These are phyloP conservation scores for Potamilus streckersoni DNA, from an alignment of 1,140 invertebrate genomes.

Conservation along the genomic window DNA sequence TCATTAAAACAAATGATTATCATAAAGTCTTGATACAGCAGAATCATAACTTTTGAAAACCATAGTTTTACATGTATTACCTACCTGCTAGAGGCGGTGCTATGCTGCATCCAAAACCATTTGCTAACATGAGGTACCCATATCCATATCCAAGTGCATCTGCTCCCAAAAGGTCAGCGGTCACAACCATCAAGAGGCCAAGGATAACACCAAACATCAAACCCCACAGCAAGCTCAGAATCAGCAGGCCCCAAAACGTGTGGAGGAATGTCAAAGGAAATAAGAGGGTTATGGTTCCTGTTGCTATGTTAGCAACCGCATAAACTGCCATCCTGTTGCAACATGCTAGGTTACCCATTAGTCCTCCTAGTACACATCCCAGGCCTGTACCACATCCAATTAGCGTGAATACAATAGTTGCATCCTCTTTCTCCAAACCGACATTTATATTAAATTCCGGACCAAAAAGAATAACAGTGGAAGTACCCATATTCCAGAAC, in stretches of 20 bases:
- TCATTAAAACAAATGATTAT: too few relatives aligned
- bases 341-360: constrained; percentile 45
- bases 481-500: constrained; percentile 54
- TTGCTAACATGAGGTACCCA: constrained; percentile 59
- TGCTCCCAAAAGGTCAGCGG: constrained; percentile 51
- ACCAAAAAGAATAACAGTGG: constrained; percentile 41
- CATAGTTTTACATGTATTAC: constrained; percentile 3
- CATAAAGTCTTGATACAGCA: too few relatives aligned
- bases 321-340: constrained; percentile 44
- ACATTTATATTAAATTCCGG: constrained; percentile 45
- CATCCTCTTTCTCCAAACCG: constrained; percentile 37
- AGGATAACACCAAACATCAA: constrained; percentile 54
- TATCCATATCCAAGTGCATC: constrained; percentile 49
- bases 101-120: constrained; percentile 55
- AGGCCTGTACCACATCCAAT: constrained; percentile 45
- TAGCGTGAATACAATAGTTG: constrained; percentile 38
- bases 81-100: constrained; percentile 59
- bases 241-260: constrained; percentile 17
- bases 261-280: constrained; percentile 32
- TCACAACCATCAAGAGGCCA: constrained; percentile 52
- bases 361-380: constrained; percentile 49
- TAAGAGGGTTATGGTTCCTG: constrained; percentile 36
- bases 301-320: constrained; percentile 39
- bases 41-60: too few relatives aligned
- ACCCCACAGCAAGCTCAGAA: constrained; percentile 36